These are phyloP conservation scores for Laterallus jamaicensis DNA, from an alignment of 2,113 vertebrate genomes.

Conservation along the genomic window DNA sequence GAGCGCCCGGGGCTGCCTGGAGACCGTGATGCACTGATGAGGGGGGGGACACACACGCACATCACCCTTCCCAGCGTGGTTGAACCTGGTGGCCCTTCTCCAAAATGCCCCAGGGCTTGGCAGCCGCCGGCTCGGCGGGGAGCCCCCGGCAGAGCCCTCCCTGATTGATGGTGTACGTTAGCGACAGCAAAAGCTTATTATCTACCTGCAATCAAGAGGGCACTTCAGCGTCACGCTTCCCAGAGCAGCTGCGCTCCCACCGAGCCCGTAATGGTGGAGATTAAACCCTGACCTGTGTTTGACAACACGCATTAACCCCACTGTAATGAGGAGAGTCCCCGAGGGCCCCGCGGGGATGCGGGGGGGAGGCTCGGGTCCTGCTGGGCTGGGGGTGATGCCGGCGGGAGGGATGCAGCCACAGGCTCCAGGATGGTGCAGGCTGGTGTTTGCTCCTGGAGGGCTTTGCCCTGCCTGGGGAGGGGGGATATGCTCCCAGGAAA, in stretches of 20 bases:
- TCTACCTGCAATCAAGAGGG: slow-evolving; percentile 52
- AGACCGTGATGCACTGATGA: fast-evolving
- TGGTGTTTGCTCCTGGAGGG: fast-evolving
- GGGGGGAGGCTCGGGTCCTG: not conserved
- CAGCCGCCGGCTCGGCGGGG: not conserved
- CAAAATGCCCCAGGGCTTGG: fast-evolving
- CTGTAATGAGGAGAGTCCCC: not conserved
- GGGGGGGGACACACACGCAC: no score
- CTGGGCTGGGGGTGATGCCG: fast-evolving
- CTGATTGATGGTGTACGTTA: not conserved
- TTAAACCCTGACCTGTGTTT: slow-evolving; percentile 64
- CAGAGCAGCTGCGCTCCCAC: not conserved
- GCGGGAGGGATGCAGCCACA: fast-evolving
- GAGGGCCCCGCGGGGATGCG: fast-evolving
- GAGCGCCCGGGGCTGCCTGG: not conserved
- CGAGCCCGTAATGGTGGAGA: not conserved
- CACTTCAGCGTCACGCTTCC: not conserved
- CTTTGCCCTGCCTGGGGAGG: not conserved
- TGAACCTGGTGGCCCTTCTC: not conserved
- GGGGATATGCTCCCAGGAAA: no score
- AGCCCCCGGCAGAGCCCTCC: not conserved
- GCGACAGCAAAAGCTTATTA: slow-evolving; percentile 34
- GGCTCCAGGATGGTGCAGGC: not conserved
- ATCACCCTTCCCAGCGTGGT: fast-evolving
- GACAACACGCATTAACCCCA: not conserved